These are phyloP conservation scores for Leptopilina syphax DNA, from an alignment of 2,888 invertebrate genomes.

Conservation along the genomic window DNA sequence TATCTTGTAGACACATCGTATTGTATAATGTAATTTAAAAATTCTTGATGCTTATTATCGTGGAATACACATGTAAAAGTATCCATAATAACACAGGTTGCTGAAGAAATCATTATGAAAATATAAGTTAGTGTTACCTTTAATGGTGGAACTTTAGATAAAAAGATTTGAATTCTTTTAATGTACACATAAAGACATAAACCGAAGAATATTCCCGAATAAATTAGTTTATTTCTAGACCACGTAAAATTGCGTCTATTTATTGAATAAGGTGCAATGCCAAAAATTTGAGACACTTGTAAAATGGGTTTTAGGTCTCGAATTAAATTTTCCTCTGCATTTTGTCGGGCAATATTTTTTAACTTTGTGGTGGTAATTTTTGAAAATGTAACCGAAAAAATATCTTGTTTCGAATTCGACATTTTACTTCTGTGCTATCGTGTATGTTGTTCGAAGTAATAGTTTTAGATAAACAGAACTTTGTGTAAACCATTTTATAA, in stretches of 20 bases:
- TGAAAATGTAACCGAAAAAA: not conserved
- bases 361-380: not conserved
- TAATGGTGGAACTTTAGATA: not conserved
- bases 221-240: not conserved
- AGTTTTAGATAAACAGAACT: too few species aligned
- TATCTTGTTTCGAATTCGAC: not conserved
- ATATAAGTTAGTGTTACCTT: not conserved
- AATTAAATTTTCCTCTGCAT: not conserved
- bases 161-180: not conserved
- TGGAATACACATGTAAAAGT: not conserved
- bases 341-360: not conserved
- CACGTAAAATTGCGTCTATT: not conserved
- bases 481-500: too few species aligned
- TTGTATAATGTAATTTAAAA: not conserved
- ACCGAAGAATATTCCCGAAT: not conserved
- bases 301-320: not conserved
- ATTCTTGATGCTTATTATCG: conserved; percentile 1
- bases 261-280: not conserved
- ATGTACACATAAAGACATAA: not conserved
- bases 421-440: not conserved
- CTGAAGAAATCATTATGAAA: not conserved
- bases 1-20: not conserved
- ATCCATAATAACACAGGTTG: not conserved
- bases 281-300: not conserved
- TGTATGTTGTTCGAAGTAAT: too few species aligned